phyloP scores from a whole-genome alignment of 1,140 invertebrate genomes.

The Drosophila miranda region DNA sequence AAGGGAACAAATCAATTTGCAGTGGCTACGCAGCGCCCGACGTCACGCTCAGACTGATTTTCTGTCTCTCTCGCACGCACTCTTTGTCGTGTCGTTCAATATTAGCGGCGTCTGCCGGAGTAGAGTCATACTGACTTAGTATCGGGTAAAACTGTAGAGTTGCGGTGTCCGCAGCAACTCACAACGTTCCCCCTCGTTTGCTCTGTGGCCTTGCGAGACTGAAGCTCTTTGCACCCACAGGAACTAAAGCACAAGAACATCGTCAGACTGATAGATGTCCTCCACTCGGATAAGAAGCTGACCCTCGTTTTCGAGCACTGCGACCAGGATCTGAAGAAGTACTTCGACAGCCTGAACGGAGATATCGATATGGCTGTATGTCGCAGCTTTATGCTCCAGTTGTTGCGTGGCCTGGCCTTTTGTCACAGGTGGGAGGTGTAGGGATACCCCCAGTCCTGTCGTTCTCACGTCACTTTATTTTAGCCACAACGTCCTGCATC shows the following conservation, averaged over 20 bases:
- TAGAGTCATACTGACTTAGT: too few species aligned
- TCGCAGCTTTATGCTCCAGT: slow-evolving; percentile 97
- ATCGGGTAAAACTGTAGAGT: too few species aligned
- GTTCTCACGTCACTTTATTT: neutral
- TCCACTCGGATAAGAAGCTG: slow-evolving; percentile 99
- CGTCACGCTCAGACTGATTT: too few species aligned
- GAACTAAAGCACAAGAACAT: slow-evolving; percentile 99
- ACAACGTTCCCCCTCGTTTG: too few species aligned
- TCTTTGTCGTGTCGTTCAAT: too few species aligned
- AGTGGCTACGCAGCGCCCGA: too few species aligned
- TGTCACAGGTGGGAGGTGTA: slow-evolving; percentile 89
- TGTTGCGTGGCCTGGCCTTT: slow-evolving; percentile 97
- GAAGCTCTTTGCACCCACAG: slow-evolving; percentile 30
- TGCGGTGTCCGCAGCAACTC: too few species aligned
- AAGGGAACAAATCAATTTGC: too few species aligned
- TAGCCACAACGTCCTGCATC: slow-evolving; percentile 96
- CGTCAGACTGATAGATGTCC: slow-evolving; percentile 96
- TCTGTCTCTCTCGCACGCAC: too few species aligned
- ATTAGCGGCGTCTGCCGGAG: too few species aligned
- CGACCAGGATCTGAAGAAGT: slow-evolving; percentile 99
- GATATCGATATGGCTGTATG: slow-evolving; percentile 98
- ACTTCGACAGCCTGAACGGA: slow-evolving; percentile 99
- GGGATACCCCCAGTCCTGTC: neutral
- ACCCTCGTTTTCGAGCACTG: slow-evolving; percentile 99
- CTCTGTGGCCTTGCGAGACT: neutral